phyloP scores from a whole-genome alignment of 2,113 vertebrate genomes.

The Brienomyrus longianalis region DNA sequence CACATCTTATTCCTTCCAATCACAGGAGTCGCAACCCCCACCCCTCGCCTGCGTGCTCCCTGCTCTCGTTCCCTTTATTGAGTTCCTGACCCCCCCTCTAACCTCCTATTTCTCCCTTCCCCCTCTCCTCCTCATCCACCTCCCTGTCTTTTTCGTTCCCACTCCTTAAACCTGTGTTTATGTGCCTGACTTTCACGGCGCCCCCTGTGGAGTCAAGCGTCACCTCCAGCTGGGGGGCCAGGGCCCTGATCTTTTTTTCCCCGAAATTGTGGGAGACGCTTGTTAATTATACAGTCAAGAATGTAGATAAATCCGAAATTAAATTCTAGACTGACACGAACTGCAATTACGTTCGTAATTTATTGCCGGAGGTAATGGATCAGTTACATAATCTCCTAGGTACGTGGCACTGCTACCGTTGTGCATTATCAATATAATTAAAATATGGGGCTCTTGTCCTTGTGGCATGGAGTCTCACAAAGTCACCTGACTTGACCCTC shows the following conservation, averaged over 20 bases:
- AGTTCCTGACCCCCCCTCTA: constrained; percentile 5
- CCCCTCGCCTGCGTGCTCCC: background rate
- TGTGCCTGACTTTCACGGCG: background rate
- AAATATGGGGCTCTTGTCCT: background rate
- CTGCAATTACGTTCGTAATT: constrained; percentile 1
- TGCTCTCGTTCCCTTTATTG: background rate
- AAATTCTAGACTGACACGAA: background rate
- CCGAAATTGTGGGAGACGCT: background rate
- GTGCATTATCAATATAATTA: background rate
- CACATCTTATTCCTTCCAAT: constrained; percentile 22
- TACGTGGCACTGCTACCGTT: background rate
- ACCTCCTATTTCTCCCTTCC: background rate
- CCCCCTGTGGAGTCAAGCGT: background rate
- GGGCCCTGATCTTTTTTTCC: background rate
- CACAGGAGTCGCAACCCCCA: background rate
- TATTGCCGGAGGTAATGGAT: constrained; percentile 6
- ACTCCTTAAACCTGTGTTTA: background rate
- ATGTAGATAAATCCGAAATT: background rate
- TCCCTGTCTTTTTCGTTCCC: background rate
- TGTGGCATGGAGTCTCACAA: background rate
- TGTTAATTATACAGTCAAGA: background rate
- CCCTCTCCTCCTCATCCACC: background rate
- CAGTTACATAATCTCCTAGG: background rate
- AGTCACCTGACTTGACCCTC: background rate
- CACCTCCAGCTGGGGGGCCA: background rate